phyloP scores from a whole-genome alignment of 2,113 vertebrate species.

The Engraulis encrasicolus region DNA sequence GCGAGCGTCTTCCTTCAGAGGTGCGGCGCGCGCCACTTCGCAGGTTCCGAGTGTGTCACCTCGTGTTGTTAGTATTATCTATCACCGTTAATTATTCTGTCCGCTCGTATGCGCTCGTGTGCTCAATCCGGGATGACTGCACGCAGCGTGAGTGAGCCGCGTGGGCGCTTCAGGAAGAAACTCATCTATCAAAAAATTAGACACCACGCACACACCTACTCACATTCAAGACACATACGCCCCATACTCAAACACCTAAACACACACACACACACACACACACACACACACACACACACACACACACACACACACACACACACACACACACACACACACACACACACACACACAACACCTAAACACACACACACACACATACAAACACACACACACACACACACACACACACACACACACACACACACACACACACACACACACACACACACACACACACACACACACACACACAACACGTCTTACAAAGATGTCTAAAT shows the following conservation, averaged over 20 bases:
- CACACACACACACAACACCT: no score
- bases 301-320: not conserved
- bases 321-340: not conserved
- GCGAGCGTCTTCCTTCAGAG: slow-evolving; percentile 46
- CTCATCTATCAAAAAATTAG: not conserved
- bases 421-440: slow-evolving; percentile 1
- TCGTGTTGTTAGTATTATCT: slow-evolving; percentile 59
- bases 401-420: not conserved
- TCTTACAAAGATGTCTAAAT: not conserved
- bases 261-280: not conserved
- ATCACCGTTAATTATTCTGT: slow-evolving; percentile 67
- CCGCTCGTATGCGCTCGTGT: not conserved
- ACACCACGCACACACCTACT: not conserved
- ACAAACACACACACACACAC: not conserved
- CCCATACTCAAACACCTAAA: not conserved
- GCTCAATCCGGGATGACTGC: slow-evolving; percentile 49
- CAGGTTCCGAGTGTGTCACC: slow-evolving; percentile 53
- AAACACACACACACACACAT: not conserved
- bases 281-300: slow-evolving; percentile 1
- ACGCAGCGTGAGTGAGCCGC: slow-evolving; percentile 42
- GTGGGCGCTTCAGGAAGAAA: not conserved
- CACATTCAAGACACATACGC: not conserved
- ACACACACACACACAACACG: no score
- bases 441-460: no score
- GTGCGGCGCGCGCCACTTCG: slow-evolving; percentile 40